Percentiles rank a stretch among this genome's conserved stretches.
Evolutionary conservation across 23 tunicate species (phyloP).

Genomic region (Ascidia mentula): DNA sequence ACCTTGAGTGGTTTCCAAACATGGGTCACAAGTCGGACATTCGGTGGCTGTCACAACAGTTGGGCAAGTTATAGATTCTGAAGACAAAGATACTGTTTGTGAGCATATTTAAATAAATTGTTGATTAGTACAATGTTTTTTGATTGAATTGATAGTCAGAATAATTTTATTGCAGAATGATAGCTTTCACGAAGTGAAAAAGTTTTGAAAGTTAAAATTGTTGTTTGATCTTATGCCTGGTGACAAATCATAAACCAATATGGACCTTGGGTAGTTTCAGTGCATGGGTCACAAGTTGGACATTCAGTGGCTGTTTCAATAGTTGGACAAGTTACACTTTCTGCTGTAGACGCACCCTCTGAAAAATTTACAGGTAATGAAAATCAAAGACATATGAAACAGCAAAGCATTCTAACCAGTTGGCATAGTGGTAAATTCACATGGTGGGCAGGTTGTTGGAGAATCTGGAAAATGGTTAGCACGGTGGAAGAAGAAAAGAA

Average conservation of each 20-base stretch:
- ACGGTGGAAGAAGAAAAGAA: no score
- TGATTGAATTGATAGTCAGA: no score
- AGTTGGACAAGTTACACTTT: not conserved
- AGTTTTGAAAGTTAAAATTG: no score
- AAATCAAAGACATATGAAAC: not conserved
- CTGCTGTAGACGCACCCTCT: not conserved
- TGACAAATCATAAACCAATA: no score
- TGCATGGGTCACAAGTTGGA: not conserved
- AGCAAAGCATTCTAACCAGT: not conserved
- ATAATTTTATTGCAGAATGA: no score
- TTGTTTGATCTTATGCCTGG: no score
- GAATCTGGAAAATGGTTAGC: not conserved
- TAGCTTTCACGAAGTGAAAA: no score
- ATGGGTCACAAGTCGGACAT: constrained; percentile 4
- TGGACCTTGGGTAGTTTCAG: not conserved
- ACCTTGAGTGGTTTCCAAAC: constrained; percentile 4
- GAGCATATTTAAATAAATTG: no score
- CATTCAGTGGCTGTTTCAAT: not conserved
- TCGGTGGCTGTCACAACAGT: not conserved
- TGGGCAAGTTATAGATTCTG: not conserved
- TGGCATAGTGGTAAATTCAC: not conserved
- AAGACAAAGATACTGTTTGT: no score
- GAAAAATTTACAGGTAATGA: not conserved
- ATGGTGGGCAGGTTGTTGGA: not conserved
- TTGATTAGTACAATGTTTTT: no score